These are phyloP conservation scores for Hyla sarda DNA, from an alignment of 2,113 vertebrate genomes.

Conservation along the genomic window DNA sequence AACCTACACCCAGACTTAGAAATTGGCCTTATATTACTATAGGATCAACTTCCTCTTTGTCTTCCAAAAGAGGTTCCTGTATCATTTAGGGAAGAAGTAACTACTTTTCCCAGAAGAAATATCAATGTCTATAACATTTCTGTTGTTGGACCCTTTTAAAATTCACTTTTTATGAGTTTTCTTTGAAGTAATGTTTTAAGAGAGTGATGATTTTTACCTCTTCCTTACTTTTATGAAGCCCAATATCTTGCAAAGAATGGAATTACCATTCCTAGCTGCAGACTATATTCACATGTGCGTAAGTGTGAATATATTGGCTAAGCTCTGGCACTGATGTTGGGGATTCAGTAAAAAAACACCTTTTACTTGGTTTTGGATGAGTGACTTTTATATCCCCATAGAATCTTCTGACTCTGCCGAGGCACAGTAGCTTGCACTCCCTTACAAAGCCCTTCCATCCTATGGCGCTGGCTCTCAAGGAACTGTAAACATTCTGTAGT, in stretches of 20 bases:
- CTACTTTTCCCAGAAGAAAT: constrained; percentile 43
- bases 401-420: constrained; percentile 10
- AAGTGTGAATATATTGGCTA: constrained; percentile 47
- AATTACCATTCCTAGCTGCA: constrained; percentile 23
- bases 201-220: constrained; percentile 30
- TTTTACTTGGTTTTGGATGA: constrained; percentile 34
- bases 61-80: constrained; percentile 24
- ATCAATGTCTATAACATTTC: constrained; percentile 42
- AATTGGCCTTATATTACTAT: background rate
- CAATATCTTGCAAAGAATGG: constrained; percentile 6
- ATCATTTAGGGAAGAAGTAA: constrained; percentile 11
- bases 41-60: constrained; percentile 5
- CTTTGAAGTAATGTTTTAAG: constrained; percentile 47
- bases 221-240: background rate
- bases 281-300: constrained; percentile 41
- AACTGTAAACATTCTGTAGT: constrained; percentile 32
- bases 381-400: constrained; percentile 49
- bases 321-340: constrained; percentile 28
- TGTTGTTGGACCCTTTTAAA: constrained; percentile 41
- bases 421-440: constrained; percentile 44
- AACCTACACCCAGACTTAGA: background rate
- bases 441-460: background rate
- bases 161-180: constrained; percentile 45
- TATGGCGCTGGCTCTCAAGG: constrained; percentile 12
- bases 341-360: constrained; percentile 29